phyloP scores from a whole-genome alignment of 1,140 invertebrate genomes.

The Drosophila carrolli region DNA sequence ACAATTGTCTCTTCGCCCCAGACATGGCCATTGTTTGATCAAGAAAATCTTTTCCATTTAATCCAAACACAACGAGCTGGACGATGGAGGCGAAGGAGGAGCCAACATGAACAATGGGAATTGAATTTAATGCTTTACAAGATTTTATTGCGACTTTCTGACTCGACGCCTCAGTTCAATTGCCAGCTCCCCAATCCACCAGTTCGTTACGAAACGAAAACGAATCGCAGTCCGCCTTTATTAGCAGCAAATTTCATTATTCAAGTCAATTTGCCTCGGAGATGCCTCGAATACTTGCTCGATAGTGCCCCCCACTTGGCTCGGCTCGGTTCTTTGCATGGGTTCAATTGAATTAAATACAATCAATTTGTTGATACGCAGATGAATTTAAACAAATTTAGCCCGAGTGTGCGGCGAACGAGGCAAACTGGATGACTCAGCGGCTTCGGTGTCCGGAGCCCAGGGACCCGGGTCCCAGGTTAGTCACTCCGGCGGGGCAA shows the following conservation, averaged over 20 bases:
- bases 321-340: constrained; percentile 28
- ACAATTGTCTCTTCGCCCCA: constrained; percentile 42
- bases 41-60: constrained; percentile 69
- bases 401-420: constrained; percentile 23
- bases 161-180: constrained; percentile 32
- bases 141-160: constrained; percentile 76
- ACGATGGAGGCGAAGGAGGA: constrained; percentile 9
- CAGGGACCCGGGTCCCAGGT: constrained; percentile 15
- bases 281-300: constrained; percentile 45
- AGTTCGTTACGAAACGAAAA: constrained; percentile 42
- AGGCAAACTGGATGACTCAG: constrained; percentile 57
- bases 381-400: constrained; percentile 76
- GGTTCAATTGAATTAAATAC: constrained; percentile 78
- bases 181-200: constrained; percentile 3
- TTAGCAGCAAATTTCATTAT: constrained; percentile 72
- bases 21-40: constrained; percentile 62
- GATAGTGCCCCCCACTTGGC: constrained; percentile 32
- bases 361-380: constrained; percentile 82
- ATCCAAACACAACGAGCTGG: constrained; percentile 33
- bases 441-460: constrained; percentile 20
- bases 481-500: constrained; percentile 50
- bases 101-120: constrained; percentile 57
- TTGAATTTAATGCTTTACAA: constrained; percentile 76
- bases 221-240: constrained; percentile 41
- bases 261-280: constrained; percentile 70